These are phyloP conservation scores for Schlechtendalia chinensis DNA, from an alignment of 1,140 invertebrate species.

Conservation along the genomic window DNA sequence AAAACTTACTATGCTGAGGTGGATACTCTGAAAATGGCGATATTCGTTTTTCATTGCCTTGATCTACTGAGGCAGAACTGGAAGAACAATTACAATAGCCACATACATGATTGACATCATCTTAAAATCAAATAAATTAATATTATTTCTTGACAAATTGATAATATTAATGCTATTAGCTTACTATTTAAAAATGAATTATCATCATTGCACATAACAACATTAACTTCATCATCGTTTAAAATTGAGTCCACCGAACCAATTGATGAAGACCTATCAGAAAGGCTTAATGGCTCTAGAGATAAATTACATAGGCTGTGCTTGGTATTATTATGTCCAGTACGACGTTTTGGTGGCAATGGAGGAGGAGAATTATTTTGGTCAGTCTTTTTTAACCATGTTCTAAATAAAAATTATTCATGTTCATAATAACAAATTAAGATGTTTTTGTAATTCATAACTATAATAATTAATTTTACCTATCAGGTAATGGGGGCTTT, in stretches of 20 bases:
- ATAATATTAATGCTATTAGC: neutral
- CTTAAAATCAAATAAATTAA: slow-evolving; percentile 15
- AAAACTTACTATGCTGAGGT: slow-evolving; percentile 39
- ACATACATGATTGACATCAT: slow-evolving; percentile 42
- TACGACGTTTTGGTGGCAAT: slow-evolving; percentile 71
- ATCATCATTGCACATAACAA: slow-evolving; percentile 63
- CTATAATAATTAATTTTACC: slow-evolving; percentile 58
- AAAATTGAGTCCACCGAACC: slow-evolving; percentile 80
- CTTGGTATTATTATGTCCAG: slow-evolving; percentile 51
- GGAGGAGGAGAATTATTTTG: slow-evolving; percentile 64
- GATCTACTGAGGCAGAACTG: slow-evolving; percentile 39
- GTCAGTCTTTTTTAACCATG: slow-evolving; percentile 53
- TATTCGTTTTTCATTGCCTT: slow-evolving; percentile 45
- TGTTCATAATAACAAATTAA: neutral
- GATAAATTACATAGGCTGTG: slow-evolving; percentile 10
- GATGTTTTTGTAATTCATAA: neutral
- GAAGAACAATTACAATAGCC: slow-evolving; percentile 48
- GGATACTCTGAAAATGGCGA: slow-evolving; percentile 42
- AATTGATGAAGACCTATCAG: slow-evolving; percentile 61
- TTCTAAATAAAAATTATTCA: slow-evolving; percentile 41
- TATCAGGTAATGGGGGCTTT: slow-evolving; percentile 79
- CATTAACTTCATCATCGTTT: slow-evolving; percentile 68
- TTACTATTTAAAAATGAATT: slow-evolving; percentile 55
- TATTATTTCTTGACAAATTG: slow-evolving; percentile 5
- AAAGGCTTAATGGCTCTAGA: slow-evolving; percentile 47